phyloP scores from a whole-genome alignment of 2,797 vertebrate genomes.

The Gouania willdenowi region DNA sequence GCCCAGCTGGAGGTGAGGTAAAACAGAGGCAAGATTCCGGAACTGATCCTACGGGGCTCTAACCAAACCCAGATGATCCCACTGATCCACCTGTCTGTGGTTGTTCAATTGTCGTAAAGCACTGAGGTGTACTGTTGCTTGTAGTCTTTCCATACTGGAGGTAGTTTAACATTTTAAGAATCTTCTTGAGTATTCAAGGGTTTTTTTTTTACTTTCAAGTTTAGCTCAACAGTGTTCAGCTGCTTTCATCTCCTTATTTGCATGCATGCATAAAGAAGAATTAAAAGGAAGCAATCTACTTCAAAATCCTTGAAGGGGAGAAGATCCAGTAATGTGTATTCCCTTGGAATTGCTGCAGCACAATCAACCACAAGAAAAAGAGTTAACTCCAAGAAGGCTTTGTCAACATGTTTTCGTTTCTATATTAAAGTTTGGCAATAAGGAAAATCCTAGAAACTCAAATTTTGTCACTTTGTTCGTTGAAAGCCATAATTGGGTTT shows the following conservation, averaged over 20 bases:
- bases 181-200: background rate
- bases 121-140: background rate
- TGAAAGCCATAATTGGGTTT: no score
- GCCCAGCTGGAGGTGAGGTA: slow-evolving; percentile 41
- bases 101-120: background rate
- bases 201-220: slow-evolving; percentile 3
- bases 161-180: slow-evolving; percentile 8
- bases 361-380: no score
- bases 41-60: slow-evolving; percentile 14
- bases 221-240: slow-evolving; percentile 7
- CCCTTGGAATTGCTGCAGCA: no score
- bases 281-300: background rate
- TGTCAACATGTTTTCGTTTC: no score
- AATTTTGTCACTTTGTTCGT: no score
- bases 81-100: slow-evolving; percentile 29
- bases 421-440: no score
- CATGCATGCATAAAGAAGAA: background rate
- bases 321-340: background rate
- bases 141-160: slow-evolving; percentile 10
- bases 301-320: background rate
- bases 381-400: no score
- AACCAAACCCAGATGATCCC: slow-evolving; percentile 49
- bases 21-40: slow-evolving; percentile 18
- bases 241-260: slow-evolving; percentile 25
- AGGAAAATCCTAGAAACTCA: no score